Evolutionary conservation across 2,888 invertebrate species (phyloP).

Genomic region (Monoplex corrugatus): DNA sequence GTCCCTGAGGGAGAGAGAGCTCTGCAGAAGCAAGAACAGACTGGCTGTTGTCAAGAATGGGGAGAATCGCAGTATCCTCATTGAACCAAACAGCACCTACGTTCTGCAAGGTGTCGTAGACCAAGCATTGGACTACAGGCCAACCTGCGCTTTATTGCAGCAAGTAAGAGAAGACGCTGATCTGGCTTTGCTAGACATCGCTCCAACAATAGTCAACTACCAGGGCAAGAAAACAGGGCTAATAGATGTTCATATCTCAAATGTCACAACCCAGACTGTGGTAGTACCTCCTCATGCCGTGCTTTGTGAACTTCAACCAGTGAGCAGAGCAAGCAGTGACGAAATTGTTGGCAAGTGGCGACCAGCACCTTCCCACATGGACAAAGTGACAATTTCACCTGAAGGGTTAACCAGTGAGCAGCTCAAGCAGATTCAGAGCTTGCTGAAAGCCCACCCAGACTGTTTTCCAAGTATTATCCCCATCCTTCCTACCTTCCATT

Average conservation of each 20-base stretch:
- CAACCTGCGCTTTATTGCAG: constrained; percentile 29
- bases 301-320: constrained; percentile 44
- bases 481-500: no score
- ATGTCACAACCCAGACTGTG: constrained; percentile 37
- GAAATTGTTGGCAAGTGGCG: not conserved
- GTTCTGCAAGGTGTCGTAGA: not conserved
- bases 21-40: not conserved
- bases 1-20: constrained; percentile 8
- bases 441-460: constrained; percentile 40
- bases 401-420: not conserved
- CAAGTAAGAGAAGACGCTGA: not conserved
- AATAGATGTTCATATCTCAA: constrained; percentile 36
- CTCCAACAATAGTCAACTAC: constrained; percentile 27
- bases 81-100: not conserved
- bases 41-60: not conserved
- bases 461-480: no score
- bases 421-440: not conserved
- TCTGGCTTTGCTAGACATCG: not conserved
- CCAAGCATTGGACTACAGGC: not conserved
- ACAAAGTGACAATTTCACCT: constrained; percentile 26
- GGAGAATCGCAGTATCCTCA: not conserved
- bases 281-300: not conserved
- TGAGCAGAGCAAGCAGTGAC: not conserved
- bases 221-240: no score
- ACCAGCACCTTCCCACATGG: not conserved